A percentile compares a stretch with the other conserved stretches of the same genome.
Conservation (phyloP, 2,113 vertebrate genomes). For the Oreochromis spilurus region DNA sequence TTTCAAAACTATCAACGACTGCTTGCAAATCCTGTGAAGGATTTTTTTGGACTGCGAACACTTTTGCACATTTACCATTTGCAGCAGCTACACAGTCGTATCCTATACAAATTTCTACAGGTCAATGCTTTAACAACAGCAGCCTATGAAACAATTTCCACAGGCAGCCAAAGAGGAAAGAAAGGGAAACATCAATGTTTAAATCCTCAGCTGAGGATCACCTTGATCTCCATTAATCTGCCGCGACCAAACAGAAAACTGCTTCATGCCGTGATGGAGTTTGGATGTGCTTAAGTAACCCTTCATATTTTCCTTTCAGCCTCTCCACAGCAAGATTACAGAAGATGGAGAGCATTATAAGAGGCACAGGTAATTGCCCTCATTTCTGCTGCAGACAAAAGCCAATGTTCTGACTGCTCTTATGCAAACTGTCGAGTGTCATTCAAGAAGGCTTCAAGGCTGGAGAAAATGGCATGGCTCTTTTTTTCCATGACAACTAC, state of each 20-base stretch:
- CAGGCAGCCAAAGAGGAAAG: not conserved
- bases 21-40: not conserved
- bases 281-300: conserved; percentile 21
- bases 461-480: conserved; percentile 52
- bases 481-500: conserved; percentile 27
- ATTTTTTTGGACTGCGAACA: not conserved
- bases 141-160: not conserved
- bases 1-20: not conserved
- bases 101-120: not conserved
- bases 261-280: conserved; percentile 23
- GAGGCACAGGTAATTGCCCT: conserved; percentile 55
- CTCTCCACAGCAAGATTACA: conserved; percentile 37
- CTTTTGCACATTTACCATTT: not conserved
- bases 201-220: conserved; percentile 18
- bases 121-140: not conserved
- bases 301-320: conserved; percentile 27
- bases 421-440: conserved; percentile 44
- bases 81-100: not conserved
- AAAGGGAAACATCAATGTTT: not conserved
- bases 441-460: conserved; percentile 57
- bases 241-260: not conserved
- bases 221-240: conserved; percentile 4
- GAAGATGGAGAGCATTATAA: conserved; percentile 28
- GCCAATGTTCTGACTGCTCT: conserved; percentile 62
- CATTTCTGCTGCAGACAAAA: conserved; percentile 63